Evolutionary conservation across 2,113 vertebrate species (phyloP), one percentile per base, ranked within the genome.

Genomic region (Pipra filicauda): DNA sequence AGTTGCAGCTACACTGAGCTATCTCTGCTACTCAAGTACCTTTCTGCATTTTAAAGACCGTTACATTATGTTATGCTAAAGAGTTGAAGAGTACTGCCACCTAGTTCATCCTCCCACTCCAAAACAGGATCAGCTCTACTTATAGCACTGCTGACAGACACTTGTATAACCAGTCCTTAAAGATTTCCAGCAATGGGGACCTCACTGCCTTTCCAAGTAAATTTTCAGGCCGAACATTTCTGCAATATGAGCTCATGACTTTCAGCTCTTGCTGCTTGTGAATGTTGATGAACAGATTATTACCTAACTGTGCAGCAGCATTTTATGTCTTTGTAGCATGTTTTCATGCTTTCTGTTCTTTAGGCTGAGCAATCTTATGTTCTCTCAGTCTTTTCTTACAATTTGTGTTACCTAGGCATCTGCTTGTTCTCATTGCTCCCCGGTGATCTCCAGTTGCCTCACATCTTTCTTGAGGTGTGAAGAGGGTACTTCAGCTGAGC

Each of bases 51-150:
- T 95, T 91, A 67, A 92, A 86, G 91, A 52, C 51, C 4, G 1
- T 91, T 91, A 86, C 51, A 51, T 94, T 92, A 94, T 71, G 87
- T 93, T 93, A 92, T 95, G 83, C 80, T 91, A 81, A 88, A 92
- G 73, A 92, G 66, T 81, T 95, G 96, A 95, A 62, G 76, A 96
- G 91, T 86, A 91, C 86, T 96, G 94, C 96, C 95, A 93, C 95
- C 93, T 96, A 92, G 94, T 95, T 95, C 93, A 91, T 95, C 94
- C 96, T 97, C 95, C 96, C 93, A 95, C 96, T 95, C 83, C 89
- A 65, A 92, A 92, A 66, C 61, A 91, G 90, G 81, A 96, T 81
- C 70, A 61, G 52, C 57, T 95, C 96, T 95, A 96, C 96, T 95
- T 97, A 91, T 93, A 95, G 96, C 89, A 93, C 72, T 95, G 61